A percentile compares a stretch with the other conserved stretches of the same genome.
Conservation (phyloP, 2,113 vertebrate genomes). For the Tetrax tetrax region DNA sequence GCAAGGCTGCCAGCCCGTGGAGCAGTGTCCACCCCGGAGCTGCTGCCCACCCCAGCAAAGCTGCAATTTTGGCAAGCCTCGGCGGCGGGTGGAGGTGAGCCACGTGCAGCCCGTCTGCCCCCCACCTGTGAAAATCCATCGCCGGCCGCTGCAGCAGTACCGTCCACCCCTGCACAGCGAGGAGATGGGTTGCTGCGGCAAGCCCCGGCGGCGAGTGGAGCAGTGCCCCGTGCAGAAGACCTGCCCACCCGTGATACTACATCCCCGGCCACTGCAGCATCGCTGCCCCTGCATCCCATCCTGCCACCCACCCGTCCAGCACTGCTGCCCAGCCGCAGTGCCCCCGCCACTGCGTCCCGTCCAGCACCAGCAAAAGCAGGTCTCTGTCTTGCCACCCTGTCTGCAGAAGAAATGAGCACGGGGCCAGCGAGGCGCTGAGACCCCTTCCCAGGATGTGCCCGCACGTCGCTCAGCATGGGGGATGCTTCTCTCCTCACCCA, state of each 20-base stretch:
- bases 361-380: slow-evolving; percentile 22
- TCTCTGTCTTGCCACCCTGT: background rate
- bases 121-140: background rate
- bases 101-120: background rate
- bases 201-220: background rate
- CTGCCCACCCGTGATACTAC: background rate
- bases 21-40: background rate
- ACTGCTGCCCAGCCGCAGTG: rapidly evolving
- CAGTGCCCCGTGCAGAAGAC: background rate
- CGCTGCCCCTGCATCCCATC: background rate
- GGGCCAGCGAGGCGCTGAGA: rapidly evolving
- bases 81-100: slow-evolving; percentile 43
- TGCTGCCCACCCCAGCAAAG: background rate
- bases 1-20: background rate
- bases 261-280: background rate
- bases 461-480: rapidly evolving
- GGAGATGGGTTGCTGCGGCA: rapidly evolving
- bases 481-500: background rate
- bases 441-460: rapidly evolving
- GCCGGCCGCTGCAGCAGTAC: slow-evolving; percentile 18
- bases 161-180: background rate
- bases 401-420: background rate
- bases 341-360: rapidly evolving
- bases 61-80: background rate
- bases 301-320: background rate